Evolutionary conservation across 2,888 invertebrate genomes (phyloP), one percentile per base, ranked within the genome.

Genomic region (Nomada lathburiana): DNA sequence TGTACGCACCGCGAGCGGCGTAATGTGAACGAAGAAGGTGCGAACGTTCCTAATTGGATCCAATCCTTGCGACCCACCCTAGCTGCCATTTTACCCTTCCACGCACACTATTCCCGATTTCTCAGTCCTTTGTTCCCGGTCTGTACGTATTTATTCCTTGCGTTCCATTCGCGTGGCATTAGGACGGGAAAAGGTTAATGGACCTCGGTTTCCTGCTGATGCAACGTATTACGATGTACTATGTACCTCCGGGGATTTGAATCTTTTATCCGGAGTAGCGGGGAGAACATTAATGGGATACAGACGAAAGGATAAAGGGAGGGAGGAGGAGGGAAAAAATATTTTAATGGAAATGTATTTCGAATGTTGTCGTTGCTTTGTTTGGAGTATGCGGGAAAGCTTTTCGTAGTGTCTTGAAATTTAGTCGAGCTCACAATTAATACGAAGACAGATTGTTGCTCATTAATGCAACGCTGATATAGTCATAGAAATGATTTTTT

Each of bases 41-140:
- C 52, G 70, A 83, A 82, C 70, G 59, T 75, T 83, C 82, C 83
- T 83, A 83, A 83, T 83, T 83, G 68, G 71, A 53, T 69, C 59
- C 82, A 57, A 65, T 71, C 62, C 11, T 44, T 44, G 4, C 20
- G 53, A 36, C 47, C 67, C 47, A 53, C 29, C 65, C 29, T 60
- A 26, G 9, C 18, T 10, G n/a, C 13, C 18, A 18, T 29, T 36
- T 9, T 16, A 16, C 29, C 29, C 29, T 29, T 29, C 36, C 26
- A 10, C 36, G 3, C 7, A 5, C 47, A 3, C 10, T 47, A 11
- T 47, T 16, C 36, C 18, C 18, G 18, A n/a, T 60, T 26, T n/a
- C 59, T 36, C 29, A 9, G 4, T n/a, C 13, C 57, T 18, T 16
- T 53, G 13, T 3, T 16, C 16, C 7, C 11, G 2, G 5, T 9